Conservation (phyloP, 64 coral and sea anemone species). For the Dendrophyllia cribrosa region DNA sequence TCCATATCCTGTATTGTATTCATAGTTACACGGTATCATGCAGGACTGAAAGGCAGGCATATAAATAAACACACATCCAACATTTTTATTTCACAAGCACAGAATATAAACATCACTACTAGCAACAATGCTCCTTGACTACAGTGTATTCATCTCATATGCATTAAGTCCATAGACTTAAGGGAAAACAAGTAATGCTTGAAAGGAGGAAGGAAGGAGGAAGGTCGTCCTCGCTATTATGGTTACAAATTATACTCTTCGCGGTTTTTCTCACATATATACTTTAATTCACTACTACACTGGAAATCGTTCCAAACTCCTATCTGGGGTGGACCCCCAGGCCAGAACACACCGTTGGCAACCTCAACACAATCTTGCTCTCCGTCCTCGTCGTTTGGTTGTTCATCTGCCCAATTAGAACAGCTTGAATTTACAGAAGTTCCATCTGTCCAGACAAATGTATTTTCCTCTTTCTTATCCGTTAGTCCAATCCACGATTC, state of each 20-base stretch:
- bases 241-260: background rate
- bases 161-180: too few species aligned
- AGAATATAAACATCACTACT: too few species aligned
- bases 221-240: background rate
- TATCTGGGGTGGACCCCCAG: background rate
- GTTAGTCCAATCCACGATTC: conserved; percentile 13
- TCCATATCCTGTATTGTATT: too few species aligned
- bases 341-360: conserved; percentile 7
- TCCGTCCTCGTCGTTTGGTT: background rate
- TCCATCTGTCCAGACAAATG: conserved; percentile 15
- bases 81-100: too few species aligned
- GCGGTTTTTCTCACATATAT: conserved; percentile 3
- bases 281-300: background rate
- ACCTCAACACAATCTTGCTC: background rate
- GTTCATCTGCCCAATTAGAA: background rate
- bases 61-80: too few species aligned
- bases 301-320: conserved; percentile 12
- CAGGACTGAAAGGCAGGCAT: too few species aligned
- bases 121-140: too few species aligned
- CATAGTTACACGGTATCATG: too few species aligned
- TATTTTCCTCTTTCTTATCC: background rate
- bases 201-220: too few species aligned
- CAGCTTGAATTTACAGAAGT: background rate
- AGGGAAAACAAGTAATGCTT: too few species aligned
- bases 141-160: too few species aligned